These are phyloP conservation scores for Trissoscelio sp. DNA, from an alignment of 2,888 invertebrate species.

Conservation along the genomic window DNA sequence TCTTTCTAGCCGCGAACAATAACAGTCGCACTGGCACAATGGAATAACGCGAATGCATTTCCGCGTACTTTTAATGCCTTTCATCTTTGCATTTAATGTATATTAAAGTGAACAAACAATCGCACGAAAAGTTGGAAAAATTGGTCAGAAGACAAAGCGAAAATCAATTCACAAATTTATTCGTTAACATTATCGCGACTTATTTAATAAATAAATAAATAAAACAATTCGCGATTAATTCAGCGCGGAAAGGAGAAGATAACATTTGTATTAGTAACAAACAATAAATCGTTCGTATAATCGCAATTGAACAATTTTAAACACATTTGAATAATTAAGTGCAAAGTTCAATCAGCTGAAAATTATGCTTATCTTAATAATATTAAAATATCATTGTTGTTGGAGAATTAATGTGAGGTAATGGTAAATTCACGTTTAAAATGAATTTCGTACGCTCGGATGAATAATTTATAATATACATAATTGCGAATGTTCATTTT, in stretches of 20 bases:
- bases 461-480: constrained; percentile 2
- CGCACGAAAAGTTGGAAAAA: neutral
- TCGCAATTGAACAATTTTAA: neutral
- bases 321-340: neutral
- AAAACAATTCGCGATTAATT: no score
- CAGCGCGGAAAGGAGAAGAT: neutral
- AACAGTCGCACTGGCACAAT: constrained; percentile 7
- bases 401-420: neutral
- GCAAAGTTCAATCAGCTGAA: no score
- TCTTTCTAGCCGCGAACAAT: constrained; percentile 6
- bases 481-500: constrained; percentile 17
- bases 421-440: neutral
- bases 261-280: neutral
- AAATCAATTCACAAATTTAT: neutral
- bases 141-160: neutral
- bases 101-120: neutral
- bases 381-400: neutral
- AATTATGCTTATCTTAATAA: neutral
- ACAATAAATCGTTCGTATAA: neutral
- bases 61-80: neutral
- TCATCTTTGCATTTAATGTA: neutral
- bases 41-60: neutral
- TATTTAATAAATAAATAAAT: neutral
- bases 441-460: neutral
- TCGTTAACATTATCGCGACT: neutral